Evolutionary conservation across 64 coral and sea anemone genomes (phyloP).

Genomic region (Trachythela sp.): DNA sequence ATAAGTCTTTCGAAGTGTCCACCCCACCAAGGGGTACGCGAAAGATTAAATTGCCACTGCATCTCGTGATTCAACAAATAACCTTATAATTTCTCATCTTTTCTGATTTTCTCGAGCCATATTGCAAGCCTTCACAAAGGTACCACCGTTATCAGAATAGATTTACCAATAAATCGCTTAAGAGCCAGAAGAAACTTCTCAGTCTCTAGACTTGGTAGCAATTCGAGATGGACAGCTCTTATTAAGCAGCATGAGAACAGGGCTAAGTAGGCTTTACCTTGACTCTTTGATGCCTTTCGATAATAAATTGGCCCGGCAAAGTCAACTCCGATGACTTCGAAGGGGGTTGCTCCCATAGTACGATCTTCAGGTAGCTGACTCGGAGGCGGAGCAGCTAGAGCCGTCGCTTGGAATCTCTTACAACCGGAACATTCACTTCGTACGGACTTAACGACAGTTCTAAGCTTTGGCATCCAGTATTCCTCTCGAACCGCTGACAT

Average conservation of each 20-base stretch:
- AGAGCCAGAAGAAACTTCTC: constrained; percentile 41
- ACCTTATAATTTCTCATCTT: not conserved
- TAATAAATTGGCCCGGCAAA: no score
- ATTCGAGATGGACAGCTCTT: constrained; percentile 42
- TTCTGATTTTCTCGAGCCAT: not conserved
- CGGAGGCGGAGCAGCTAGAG: no score
- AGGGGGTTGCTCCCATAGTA: no score
- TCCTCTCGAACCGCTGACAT: no score
- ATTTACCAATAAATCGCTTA: constrained; percentile 41
- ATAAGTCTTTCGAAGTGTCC: not conserved
- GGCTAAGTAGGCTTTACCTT: constrained; percentile 50
- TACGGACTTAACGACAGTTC: no score
- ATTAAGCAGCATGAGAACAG: constrained; percentile 50
- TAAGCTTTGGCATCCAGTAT: no score
- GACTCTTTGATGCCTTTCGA: constrained; percentile 26
- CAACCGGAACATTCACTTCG: no score
- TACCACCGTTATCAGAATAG: constrained; percentile 42
- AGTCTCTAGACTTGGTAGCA: constrained; percentile 6
- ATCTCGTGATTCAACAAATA: not conserved
- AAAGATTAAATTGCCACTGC: no score
- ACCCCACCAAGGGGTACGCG: not conserved
- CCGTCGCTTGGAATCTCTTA: no score
- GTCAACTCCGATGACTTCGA: not conserved
- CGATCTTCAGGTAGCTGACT: no score
- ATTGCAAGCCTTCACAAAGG: constrained; percentile 44